These are phyloP conservation scores for Corythucha ciliata DNA, from an alignment of 2,888 invertebrate species.

Conservation along the genomic window DNA sequence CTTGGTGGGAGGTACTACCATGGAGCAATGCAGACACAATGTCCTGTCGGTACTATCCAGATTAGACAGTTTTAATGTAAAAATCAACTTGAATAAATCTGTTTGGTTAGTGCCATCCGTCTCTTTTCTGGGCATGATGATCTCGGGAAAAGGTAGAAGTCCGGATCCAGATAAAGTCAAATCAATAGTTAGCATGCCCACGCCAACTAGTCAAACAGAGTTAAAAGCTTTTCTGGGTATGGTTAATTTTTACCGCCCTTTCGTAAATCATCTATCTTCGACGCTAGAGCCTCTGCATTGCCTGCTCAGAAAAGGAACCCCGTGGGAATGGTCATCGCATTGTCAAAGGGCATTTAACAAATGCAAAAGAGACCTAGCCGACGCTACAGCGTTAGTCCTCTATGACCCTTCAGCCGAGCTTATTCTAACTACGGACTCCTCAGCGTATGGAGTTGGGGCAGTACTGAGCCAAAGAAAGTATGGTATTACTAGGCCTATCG, in stretches of 20 bases:
- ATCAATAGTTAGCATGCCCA: constrained; percentile 10
- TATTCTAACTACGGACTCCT: constrained; percentile 25
- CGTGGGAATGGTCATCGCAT: constrained; percentile 16
- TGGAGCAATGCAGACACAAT: too few relatives aligned
- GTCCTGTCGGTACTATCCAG: constrained; percentile 27
- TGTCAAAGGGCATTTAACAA: constrained; percentile 17
- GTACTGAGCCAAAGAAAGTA: constrained; percentile 20
- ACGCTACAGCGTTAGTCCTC: constrained; percentile 15
- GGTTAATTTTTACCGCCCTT: constrained; percentile 20
- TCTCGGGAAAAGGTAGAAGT: constrained; percentile 4
- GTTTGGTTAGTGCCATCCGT: constrained; percentile 31
- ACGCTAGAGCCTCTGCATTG: constrained; percentile 17
- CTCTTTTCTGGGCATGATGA: constrained; percentile 34
- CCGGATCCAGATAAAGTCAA: constrained; percentile 15
- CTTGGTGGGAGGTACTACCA: constrained; percentile 29
- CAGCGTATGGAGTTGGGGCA: constrained; percentile 27
- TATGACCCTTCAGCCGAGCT: constrained; percentile 25
- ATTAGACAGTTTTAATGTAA: constrained; percentile 32
- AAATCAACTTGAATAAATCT: constrained; percentile 34
- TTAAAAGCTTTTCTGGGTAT: constrained; percentile 23
- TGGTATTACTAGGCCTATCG: constrained; percentile 18
- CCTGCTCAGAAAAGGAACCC: constrained; percentile 1
- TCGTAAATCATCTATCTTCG: constrained; percentile 13
- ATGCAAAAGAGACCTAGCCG: constrained; percentile 13
- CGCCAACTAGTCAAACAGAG: constrained; percentile 13